Evolutionary conservation across 64 coral and sea anemone species (phyloP).

Genomic region (Montipora capricornis): DNA sequence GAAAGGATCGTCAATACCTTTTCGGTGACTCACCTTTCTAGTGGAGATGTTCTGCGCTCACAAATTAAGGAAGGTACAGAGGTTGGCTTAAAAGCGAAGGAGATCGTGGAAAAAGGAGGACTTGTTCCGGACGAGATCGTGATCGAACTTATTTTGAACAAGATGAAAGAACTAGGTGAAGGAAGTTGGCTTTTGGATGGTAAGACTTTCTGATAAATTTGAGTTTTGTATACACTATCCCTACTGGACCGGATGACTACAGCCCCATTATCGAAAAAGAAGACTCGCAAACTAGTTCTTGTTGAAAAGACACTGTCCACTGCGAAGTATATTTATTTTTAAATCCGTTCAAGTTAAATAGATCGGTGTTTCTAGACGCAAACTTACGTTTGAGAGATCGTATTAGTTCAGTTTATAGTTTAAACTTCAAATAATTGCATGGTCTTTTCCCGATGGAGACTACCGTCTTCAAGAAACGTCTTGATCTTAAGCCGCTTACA

Average conservation of each 20-base stretch:
- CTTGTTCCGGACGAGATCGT: slow-evolving; percentile 97
- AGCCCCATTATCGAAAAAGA: neutral
- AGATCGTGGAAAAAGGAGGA: slow-evolving; percentile 82
- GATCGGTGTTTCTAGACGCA: neutral
- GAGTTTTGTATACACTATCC: too few relatives aligned
- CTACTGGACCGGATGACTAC: neutral
- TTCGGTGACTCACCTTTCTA: slow-evolving; percentile 86
- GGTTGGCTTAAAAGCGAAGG: slow-evolving; percentile 90
- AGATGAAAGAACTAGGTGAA: slow-evolving; percentile 68
- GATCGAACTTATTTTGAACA: slow-evolving; percentile 84
- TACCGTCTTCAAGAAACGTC: too few relatives aligned
- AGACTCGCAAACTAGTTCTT: too few relatives aligned
- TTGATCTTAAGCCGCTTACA: neutral
- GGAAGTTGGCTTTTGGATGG: slow-evolving; percentile 91
- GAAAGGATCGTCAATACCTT: slow-evolving; percentile 92
- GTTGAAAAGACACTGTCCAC: too few relatives aligned
- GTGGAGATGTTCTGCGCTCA: slow-evolving; percentile 88
- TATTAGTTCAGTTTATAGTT: too few relatives aligned
- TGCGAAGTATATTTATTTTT: too few relatives aligned
- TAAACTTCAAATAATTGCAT: too few relatives aligned
- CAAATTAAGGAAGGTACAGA: slow-evolving; percentile 88
- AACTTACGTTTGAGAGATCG: neutral
- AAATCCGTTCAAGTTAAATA: too few relatives aligned
- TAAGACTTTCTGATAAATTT: neutral
- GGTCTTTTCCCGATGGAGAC: too few relatives aligned